phyloP scores from a whole-genome alignment of 1,140 invertebrate genomes.

The Neodiprion fabricii region DNA sequence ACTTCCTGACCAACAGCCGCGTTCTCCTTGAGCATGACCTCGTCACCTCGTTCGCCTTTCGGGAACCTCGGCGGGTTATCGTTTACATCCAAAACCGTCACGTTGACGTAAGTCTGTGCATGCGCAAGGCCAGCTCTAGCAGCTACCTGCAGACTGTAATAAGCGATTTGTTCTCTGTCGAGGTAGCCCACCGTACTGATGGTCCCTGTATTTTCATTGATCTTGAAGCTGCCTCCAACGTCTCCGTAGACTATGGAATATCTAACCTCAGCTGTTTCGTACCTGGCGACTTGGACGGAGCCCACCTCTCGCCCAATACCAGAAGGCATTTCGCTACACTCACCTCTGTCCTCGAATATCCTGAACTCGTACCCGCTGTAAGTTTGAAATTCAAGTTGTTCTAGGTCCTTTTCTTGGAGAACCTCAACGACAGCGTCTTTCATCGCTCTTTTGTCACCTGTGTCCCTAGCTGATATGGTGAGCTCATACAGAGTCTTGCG shows the following conservation, averaged over 20 bases:
- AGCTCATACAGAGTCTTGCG: conserved; percentile 75
- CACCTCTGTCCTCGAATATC: conserved; percentile 80
- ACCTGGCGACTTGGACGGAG: conserved; percentile 69
- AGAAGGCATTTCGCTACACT: conserved; percentile 63
- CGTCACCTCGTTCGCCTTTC: conserved; percentile 69
- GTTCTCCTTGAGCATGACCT: conserved; percentile 82
- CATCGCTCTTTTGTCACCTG: conserved; percentile 71
- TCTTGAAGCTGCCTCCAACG: conserved; percentile 76
- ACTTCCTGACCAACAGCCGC: conserved; percentile 92
- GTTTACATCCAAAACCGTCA: conserved; percentile 89
- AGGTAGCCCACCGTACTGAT: conserved; percentile 82
- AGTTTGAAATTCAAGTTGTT: conserved; percentile 75
- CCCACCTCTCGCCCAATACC: conserved; percentile 75
- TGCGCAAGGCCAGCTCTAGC: conserved; percentile 74
- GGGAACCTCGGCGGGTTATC: conserved; percentile 89
- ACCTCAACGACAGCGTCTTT: conserved; percentile 85
- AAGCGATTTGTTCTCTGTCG: conserved; percentile 81
- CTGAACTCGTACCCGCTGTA: conserved; percentile 80
- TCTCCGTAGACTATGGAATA: conserved; percentile 89
- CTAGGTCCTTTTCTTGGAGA: conserved; percentile 72
- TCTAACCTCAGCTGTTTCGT: conserved; percentile 61
- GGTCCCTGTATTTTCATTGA: conserved; percentile 78
- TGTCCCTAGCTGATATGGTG: conserved; percentile 79
- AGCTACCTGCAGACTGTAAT: conserved; percentile 79
- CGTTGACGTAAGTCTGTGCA: conserved; percentile 76